A percentile compares a stretch with the other conserved stretches of the same genome.
Evolutionary conservation across 2,888 invertebrate genomes (phyloP).

Genomic region (Mayetiola destructor): DNA sequence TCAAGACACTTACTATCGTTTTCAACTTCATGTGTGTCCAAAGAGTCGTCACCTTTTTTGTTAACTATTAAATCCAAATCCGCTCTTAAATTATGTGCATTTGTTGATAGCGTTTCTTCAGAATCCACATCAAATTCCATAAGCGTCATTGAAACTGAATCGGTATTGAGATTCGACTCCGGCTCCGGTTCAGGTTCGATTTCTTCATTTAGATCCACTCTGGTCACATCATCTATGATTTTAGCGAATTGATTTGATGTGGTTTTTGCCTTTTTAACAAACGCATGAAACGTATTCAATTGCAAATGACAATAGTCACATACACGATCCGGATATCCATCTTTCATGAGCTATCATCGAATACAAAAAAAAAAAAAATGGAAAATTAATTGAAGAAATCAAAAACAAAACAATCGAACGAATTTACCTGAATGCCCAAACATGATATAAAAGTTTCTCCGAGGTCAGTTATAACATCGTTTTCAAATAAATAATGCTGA

Average conservation of each 20-base stretch:
- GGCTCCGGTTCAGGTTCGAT: not conserved
- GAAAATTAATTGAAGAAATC: not conserved
- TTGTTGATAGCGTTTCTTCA: not conserved
- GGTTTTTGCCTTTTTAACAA: not conserved
- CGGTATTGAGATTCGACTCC: not conserved
- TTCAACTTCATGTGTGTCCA: no score
- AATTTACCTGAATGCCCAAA: not conserved
- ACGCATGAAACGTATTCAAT: conserved; percentile 5
- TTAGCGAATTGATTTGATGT: not conserved
- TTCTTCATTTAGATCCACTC: not conserved
- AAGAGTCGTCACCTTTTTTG: not conserved
- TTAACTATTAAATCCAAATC: not conserved
- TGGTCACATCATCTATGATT: not conserved
- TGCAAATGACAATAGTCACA: conserved; percentile 5
- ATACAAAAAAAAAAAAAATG: not conserved
- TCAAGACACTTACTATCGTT: no score
- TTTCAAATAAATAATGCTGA: not conserved
- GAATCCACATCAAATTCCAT: not conserved
- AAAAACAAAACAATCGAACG: not conserved
- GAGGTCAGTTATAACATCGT: not conserved
- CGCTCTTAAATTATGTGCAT: not conserved
- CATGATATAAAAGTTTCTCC: not conserved
- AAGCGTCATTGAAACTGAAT: not conserved
- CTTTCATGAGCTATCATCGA: not conserved
- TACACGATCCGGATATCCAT: conserved; percentile 6